Evolutionary conservation across 2,888 invertebrate genomes (phyloP), one percentile per base, ranked within the genome.

Genomic region (Ligdia adustata): DNA sequence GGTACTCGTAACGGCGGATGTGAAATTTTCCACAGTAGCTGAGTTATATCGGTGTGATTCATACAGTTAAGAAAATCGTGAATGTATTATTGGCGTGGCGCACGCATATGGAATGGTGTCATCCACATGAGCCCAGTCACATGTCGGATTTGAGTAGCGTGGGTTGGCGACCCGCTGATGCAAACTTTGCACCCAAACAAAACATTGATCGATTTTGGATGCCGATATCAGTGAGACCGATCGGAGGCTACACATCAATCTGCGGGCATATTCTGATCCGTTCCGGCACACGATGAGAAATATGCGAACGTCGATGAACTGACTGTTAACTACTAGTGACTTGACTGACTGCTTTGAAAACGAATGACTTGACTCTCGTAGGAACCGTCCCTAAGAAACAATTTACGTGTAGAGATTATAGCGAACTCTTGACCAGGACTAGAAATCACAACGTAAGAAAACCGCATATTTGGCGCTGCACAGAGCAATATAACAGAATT

Each of bases 11-110:
- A 35, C 33, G 33, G 58, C 79, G 77, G 83, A 85, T 81, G 75
- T 76, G 64, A 85, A 89, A 88, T 75, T 87, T 89, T 89, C 89
- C 88, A 82, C 72, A 62, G 69, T 50, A 64, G 64, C 67, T 75
- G 68, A 72, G 72, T 74, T 68, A 72, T 72, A 69, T 57, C 60
- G 64, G 65, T 66, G 70, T 68, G 72, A 64, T 63, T 59, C 52
- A 62, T 73, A 73, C 74, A 76, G 78, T 75, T 73, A 79, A 58
- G 62, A 72, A 69, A 76, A 78, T 75, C 73, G 78, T 58, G 62
- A 72, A 68, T 72, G 65, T 87, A 87, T 88, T 85, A 87, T 83
- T 74, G 77, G 81, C 69, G 59, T 59, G 57, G 54, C 63, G 67
- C 69, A 65, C 69, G 62, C 49, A 58, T 56, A 62, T 50, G 67